A percentile compares a stretch with the other conserved stretches of the same genome.
Evolutionary conservation across 2,888 invertebrate species (phyloP).

Genomic region (Priocnemis perturbator): DNA sequence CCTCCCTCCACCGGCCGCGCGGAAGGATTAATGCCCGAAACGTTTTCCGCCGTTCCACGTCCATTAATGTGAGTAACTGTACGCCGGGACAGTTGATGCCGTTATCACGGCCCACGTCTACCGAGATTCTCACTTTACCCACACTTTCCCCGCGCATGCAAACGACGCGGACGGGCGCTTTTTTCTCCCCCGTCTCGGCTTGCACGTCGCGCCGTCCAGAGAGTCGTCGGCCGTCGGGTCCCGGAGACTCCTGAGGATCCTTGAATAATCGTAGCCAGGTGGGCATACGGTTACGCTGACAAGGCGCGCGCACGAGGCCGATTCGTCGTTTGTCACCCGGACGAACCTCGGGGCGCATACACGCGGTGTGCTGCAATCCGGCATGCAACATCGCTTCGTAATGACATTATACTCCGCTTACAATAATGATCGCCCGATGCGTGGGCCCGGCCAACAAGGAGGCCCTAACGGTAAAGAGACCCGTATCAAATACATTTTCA

Average conservation of each 20-base stretch:
- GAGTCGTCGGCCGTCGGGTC: background rate
- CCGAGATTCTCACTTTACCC: constrained; percentile 23
- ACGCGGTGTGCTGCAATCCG: constrained; percentile 38
- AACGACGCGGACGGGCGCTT: background rate
- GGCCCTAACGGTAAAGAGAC: constrained; percentile 55
- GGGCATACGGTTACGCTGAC: constrained; percentile 35
- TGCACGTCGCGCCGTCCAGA: background rate
- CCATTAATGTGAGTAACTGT: constrained; percentile 48
- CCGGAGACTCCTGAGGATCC: background rate
- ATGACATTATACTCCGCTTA: constrained; percentile 61
- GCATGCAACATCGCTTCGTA: constrained; percentile 52
- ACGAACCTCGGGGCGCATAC: constrained; percentile 21
- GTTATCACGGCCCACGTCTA: constrained; percentile 44
- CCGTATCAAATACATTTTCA: constrained; percentile 53
- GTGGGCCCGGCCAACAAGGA: constrained; percentile 54
- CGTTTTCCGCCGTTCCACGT: constrained; percentile 32
- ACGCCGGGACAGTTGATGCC: constrained; percentile 40
- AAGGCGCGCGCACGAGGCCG: constrained; percentile 23
- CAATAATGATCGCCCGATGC: constrained; percentile 63
- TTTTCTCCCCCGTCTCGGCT: constrained; percentile 1
- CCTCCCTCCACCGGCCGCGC: constrained; percentile 1
- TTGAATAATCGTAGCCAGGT: constrained; percentile 36
- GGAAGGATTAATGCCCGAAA: constrained; percentile 34
- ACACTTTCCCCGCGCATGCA: constrained; percentile 19
- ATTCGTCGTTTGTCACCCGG: constrained; percentile 53